These are phyloP conservation scores for Urophycis tenuis DNA, from an alignment of 2,797 vertebrate species.

Conservation along the genomic window DNA sequence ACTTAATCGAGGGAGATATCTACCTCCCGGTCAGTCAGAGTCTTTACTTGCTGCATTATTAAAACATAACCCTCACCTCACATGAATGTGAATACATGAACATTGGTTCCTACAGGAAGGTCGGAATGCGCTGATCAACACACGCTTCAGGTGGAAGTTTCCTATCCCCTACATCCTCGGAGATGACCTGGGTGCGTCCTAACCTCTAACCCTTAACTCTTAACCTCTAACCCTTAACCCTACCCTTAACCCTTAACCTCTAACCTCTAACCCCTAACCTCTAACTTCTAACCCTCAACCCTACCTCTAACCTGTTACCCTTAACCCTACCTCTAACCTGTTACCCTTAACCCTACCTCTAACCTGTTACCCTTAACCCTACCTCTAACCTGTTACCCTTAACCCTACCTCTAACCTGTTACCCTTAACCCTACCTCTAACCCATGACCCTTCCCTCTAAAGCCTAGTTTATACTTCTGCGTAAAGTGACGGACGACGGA, in stretches of 20 bases:
- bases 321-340: not conserved
- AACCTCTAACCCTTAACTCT: not conserved
- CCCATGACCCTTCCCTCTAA: not conserved
- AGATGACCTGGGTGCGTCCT: constrained; percentile 78
- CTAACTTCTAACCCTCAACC: not conserved
- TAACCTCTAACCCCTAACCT: not conserved
- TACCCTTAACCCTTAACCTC: not conserved
- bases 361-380: not conserved
- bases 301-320: not conserved
- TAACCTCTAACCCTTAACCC: not conserved
- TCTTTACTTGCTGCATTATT: not conserved
- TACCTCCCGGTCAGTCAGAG: constrained; percentile 56
- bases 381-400: not conserved
- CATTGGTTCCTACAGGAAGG: constrained; percentile 56
- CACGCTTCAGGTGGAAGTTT: constrained; percentile 75
- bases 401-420: not conserved
- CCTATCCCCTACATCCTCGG: constrained; percentile 88
- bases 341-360: not conserved
- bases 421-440: not conserved
- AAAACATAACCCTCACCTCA: not conserved
- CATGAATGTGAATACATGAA: constrained; percentile 18
- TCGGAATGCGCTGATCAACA: constrained; percentile 72
- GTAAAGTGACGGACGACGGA: no score
- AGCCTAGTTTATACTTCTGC: no score
- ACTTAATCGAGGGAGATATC: constrained; percentile 69